Percentiles rank a stretch among this genome's conserved stretches.
Conservation (phyloP, 2,797 vertebrate species). For the Lophotriccus pileatus region DNA sequence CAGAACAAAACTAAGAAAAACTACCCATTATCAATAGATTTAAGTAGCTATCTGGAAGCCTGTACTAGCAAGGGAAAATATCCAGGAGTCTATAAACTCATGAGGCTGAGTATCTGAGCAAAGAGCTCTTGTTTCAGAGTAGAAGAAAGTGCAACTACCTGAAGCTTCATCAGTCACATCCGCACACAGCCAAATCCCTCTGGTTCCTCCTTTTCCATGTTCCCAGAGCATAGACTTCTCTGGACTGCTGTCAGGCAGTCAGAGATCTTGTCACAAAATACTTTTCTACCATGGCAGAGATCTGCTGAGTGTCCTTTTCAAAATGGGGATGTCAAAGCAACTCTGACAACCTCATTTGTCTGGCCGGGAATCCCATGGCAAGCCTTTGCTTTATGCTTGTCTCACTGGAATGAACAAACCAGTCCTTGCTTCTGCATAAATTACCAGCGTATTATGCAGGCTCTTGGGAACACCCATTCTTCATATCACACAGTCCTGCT, state of each 20-base stretch:
- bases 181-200: background rate
- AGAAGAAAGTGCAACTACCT: background rate
- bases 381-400: background rate
- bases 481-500: background rate
- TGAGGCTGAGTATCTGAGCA: background rate
- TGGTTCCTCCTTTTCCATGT: background rate
- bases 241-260: background rate
- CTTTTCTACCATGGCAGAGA: background rate
- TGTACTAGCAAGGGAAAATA: background rate
- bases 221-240: background rate
- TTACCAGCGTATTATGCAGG: background rate
- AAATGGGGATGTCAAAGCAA: background rate
- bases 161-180: background rate
- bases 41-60: background rate
- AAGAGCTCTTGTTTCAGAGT: background rate
- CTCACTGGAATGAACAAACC: background rate
- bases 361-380: background rate
- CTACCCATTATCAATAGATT: background rate
- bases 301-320: background rate
- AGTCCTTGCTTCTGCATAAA: background rate
- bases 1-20: background rate
- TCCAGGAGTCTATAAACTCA: background rate
- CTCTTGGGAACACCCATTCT: background rate
- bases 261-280: background rate
- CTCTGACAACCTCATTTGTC: background rate